Evolutionary conservation across 2,888 invertebrate genomes (phyloP).

Genomic region (Barypeithes pellucidus): DNA sequence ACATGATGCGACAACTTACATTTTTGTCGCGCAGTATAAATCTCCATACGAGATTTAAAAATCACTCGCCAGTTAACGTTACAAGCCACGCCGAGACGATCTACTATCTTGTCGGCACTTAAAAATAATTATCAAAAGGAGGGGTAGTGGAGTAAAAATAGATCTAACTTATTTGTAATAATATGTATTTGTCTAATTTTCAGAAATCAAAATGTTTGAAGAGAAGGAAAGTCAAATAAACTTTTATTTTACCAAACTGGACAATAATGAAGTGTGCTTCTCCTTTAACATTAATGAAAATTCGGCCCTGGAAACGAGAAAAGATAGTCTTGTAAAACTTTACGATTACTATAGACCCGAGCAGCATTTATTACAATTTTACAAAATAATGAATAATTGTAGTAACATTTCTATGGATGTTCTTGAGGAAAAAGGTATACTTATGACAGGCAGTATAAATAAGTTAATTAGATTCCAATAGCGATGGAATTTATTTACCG

Average conservation of each 20-base stretch:
- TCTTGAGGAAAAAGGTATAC: constrained; percentile 19
- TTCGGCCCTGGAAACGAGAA: constrained; percentile 70
- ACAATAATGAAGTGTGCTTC: constrained; percentile 70
- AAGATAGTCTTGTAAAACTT: constrained; percentile 74
- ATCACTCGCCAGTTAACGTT: too few species aligned
- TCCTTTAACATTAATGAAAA: constrained; percentile 72
- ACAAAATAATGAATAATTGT: constrained; percentile 58
- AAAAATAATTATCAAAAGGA: too few species aligned
- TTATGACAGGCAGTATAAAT: neutral
- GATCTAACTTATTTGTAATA: too few species aligned
- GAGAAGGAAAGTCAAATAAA: constrained; percentile 71
- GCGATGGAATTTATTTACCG: too few species aligned
- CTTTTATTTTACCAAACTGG: constrained; percentile 73
- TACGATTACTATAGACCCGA: constrained; percentile 79
- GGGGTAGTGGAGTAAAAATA: too few species aligned
- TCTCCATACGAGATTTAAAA: too few species aligned
- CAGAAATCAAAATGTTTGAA: constrained; percentile 74
- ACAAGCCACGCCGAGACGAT: too few species aligned
- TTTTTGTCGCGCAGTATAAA: too few species aligned
- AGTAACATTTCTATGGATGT: constrained; percentile 41
- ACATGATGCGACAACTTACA: too few species aligned
- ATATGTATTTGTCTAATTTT: constrained; percentile 55
- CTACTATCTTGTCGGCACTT: too few species aligned
- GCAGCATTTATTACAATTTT: constrained; percentile 63
- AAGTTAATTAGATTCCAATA: too few species aligned